phyloP scores from a whole-genome alignment of 2,797 vertebrate genomes.

The Esox masquinongy region DNA sequence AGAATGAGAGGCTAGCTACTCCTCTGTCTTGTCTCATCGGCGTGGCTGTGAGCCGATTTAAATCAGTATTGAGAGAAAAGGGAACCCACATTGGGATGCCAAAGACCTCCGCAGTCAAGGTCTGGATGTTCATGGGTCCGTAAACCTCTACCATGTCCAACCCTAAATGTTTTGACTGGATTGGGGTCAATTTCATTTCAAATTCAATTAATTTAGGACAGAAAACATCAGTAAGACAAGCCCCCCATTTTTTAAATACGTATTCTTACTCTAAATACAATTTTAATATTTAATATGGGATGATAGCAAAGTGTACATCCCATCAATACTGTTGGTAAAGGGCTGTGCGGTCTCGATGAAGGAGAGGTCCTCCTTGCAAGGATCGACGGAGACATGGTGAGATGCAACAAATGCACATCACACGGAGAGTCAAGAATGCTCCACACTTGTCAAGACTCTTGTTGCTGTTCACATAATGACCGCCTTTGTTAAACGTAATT shows the following conservation, averaged over 20 bases:
- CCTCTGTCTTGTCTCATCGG: slow-evolving; percentile 44
- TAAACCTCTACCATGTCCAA: too few relatives aligned
- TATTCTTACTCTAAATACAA: neutral
- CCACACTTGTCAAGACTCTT: slow-evolving; percentile 1
- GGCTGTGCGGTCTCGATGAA: neutral
- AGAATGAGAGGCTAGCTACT: slow-evolving; percentile 33
- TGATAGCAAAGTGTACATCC: neutral
- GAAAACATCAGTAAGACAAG: neutral
- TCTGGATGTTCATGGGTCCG: too few relatives aligned
- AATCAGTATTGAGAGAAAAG: neutral
- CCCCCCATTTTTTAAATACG: neutral
- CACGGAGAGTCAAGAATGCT: slow-evolving; percentile 33
- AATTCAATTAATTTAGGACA: neutral
- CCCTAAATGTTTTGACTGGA: too few relatives aligned
- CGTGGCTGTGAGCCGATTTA: slow-evolving; percentile 9
- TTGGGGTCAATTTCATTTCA: neutral
- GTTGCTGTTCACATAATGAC: slow-evolving; percentile 32
- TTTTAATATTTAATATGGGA: neutral
- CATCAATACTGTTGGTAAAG: too few relatives aligned
- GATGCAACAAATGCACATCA: neutral
- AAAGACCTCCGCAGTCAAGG: too few relatives aligned
- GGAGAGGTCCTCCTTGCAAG: neutral
- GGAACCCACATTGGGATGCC: neutral
- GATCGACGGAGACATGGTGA: neutral
- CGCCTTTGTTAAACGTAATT: slow-evolving; percentile 57